Conservation (phyloP, 2,797 vertebrate species). For the Anguilla pacifica region DNA sequence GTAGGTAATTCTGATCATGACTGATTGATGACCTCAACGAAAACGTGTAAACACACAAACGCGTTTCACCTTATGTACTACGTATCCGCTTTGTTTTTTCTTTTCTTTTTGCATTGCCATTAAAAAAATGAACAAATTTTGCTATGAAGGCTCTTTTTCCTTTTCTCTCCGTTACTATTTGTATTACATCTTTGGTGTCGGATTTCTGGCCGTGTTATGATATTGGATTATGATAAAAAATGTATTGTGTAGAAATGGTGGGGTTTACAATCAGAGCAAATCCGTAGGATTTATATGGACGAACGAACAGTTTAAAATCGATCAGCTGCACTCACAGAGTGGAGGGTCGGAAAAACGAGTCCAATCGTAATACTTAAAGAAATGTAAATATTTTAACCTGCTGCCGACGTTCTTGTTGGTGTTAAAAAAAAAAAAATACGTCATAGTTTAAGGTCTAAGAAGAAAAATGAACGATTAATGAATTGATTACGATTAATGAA, state of each 20-base stretch:
- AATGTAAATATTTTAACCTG: not conserved
- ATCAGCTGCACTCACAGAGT: not conserved
- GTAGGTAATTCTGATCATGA: not conserved
- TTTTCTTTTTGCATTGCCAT: not conserved
- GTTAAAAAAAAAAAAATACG: not conserved
- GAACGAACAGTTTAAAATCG: not conserved
- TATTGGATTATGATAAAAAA: not conserved
- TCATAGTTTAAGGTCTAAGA: constrained; percentile 7
- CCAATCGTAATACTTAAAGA: not conserved
- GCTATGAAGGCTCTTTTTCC: not conserved
- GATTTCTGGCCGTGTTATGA: not conserved
- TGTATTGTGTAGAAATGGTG: not conserved
- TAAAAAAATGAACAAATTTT: not conserved
- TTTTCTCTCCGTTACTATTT: not conserved
- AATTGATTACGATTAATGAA: not conserved
- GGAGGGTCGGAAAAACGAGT: not conserved
- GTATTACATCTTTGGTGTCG: not conserved
- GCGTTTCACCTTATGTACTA: not conserved
- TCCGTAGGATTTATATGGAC: not conserved
- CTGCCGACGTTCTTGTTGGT: not conserved
- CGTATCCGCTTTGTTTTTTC: not conserved
- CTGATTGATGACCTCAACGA: not conserved
- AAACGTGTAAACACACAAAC: not conserved
- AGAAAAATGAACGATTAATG: not conserved
- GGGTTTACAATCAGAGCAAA: not conserved